These are phyloP conservation scores for Eilema sororculum DNA, from an alignment of 2,888 invertebrate genomes.

Conservation along the genomic window DNA sequence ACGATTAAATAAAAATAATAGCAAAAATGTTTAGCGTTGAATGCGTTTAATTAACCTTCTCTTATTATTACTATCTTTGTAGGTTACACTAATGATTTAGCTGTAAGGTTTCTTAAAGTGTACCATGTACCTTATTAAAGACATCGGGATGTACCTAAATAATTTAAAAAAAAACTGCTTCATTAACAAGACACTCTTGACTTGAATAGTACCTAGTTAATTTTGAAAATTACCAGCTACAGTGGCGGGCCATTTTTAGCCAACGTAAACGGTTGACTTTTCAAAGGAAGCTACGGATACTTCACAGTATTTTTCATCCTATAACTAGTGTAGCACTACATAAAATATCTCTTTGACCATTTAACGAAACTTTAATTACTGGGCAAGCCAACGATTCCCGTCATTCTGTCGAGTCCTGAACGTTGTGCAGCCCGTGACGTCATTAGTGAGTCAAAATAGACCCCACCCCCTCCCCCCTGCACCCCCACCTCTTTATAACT, in stretches of 20 bases:
- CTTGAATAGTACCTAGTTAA: not conserved
- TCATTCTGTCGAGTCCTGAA: conserved; percentile 37
- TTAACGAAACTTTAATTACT: conserved; percentile 43
- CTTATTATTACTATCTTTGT: too few species aligned
- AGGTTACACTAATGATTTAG: too few species aligned
- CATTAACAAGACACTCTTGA: too few species aligned
- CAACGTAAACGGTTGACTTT: not conserved
- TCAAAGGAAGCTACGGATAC: not conserved
- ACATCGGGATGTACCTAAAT: too few species aligned
- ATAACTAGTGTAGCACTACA: conserved; percentile 18
- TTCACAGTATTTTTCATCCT: not conserved
- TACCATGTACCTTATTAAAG: too few species aligned
- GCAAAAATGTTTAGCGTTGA: too few species aligned
- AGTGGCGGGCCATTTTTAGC: not conserved
- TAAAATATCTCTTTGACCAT: conserved; percentile 34
- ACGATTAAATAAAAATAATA: too few species aligned
- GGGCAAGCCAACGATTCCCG: conserved; percentile 33
- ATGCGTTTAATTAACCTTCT: too few species aligned
- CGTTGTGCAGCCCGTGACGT: conserved; percentile 40
- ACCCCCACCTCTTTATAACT: conserved; percentile 12
- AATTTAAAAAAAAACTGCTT: not conserved
- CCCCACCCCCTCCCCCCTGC: not conserved
- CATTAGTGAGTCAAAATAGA: conserved; percentile 49
- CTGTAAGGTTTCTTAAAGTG: too few species aligned
- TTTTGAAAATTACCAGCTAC: not conserved